Conservation (phyloP, 2,797 vertebrate genomes). For the Halcyon chelicuti region DNA sequence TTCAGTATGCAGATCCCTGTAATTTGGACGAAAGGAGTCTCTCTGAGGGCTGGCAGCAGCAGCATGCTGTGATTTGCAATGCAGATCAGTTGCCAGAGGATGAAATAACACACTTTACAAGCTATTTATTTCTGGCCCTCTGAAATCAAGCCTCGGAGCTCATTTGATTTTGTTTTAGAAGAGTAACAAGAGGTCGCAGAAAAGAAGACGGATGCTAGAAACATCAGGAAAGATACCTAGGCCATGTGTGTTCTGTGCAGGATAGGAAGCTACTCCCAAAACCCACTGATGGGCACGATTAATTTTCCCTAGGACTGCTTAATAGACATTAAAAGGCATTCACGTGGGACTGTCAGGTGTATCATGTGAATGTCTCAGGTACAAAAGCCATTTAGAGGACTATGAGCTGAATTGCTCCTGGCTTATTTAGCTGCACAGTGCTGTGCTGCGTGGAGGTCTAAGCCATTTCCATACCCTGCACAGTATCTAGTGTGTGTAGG, state of each 20-base stretch:
- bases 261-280: neutral
- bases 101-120: neutral
- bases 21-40: neutral
- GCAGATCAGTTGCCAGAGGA: neutral
- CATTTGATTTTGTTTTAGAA: neutral
- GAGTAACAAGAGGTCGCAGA: neutral
- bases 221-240: neutral
- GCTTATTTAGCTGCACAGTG: neutral
- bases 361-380: neutral
- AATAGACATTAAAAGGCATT: neutral
- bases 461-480: neutral
- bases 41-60: neutral
- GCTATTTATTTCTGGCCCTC: neutral
- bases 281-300: neutral
- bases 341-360: neutral
- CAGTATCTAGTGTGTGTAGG: fast-evolving
- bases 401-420: neutral
- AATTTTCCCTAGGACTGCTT: neutral
- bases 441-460: neutral
- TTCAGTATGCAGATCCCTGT: neutral
- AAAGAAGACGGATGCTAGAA: neutral
- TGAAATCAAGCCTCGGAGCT: constrained; percentile 5
- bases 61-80: neutral
- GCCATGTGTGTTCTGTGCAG: neutral
- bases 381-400: neutral